Percentiles rank a stretch among this genome's conserved stretches.
These are phyloP conservation scores for Candoia aspera DNA, from an alignment of 2,113 vertebrate species.

Conservation along the genomic window DNA sequence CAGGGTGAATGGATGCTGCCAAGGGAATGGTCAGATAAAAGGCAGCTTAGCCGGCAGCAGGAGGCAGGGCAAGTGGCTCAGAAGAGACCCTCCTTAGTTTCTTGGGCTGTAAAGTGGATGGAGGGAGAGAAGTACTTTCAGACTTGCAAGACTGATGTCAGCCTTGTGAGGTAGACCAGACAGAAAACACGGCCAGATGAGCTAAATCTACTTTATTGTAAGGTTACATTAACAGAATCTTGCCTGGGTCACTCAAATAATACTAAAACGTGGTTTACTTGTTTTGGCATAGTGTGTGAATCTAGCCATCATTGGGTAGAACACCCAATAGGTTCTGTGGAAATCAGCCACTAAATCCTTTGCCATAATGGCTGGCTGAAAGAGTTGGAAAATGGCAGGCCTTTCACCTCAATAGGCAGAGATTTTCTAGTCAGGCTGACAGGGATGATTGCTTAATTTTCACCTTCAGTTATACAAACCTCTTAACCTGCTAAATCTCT, in stretches of 20 bases:
- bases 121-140: neutral
- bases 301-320: neutral
- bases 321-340: neutral
- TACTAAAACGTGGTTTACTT: neutral
- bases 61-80: neutral
- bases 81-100: neutral
- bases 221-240: neutral
- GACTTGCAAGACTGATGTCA: neutral
- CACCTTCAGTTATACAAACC: neutral
- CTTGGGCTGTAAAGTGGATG: neutral
- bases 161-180: neutral
- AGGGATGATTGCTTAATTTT: neutral
- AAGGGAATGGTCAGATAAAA: too few relatives aligned
- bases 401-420: neutral
- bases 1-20: too few relatives aligned
- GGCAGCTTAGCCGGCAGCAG: too few relatives aligned
- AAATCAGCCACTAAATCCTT: neutral
- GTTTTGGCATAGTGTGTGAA: neutral
- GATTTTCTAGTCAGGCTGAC: neutral
- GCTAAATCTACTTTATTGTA: neutral
- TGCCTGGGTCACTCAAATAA: neutral
- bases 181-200: neutral
- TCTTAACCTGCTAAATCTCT: neutral
- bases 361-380: neutral
- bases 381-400: neutral